A percentile compares a stretch with the other conserved stretches of the same genome.
phyloP scores from a whole-genome alignment of 2,113 vertebrate species.

The Salminus brasiliensis region DNA sequence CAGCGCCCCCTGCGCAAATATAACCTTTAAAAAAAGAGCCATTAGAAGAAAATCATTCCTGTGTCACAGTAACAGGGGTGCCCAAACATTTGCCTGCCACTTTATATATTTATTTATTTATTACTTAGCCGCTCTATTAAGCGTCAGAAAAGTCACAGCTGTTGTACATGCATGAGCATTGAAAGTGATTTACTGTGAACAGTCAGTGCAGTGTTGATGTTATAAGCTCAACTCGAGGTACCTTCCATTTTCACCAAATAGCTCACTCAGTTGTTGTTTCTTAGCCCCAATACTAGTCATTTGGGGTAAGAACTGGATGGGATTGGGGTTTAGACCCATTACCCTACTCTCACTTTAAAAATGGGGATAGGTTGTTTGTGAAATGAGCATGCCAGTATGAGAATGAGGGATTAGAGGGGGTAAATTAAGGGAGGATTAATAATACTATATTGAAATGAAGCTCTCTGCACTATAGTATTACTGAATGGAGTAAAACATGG shows the following conservation, averaged over 20 bases:
- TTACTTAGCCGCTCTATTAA: background rate
- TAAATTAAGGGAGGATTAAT: background rate
- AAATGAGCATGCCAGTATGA: background rate
- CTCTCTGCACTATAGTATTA: background rate
- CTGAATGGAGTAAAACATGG: background rate
- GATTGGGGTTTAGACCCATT: background rate
- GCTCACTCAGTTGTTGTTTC: background rate
- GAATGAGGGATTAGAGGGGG: background rate
- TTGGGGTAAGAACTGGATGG: background rate
- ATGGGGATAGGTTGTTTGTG: background rate
- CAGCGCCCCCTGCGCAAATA: too few relatives aligned
- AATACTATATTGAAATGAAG: background rate
- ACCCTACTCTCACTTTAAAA: background rate
- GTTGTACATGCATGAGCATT: background rate
- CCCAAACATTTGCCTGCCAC: too few relatives aligned
- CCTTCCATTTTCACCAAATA: background rate
- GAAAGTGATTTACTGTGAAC: background rate
- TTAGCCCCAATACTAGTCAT: too few relatives aligned
- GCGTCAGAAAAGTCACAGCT: background rate
- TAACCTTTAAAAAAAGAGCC: too few relatives aligned
- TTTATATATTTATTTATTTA: background rate
- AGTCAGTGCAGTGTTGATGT: background rate
- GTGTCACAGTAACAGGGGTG: too few relatives aligned
- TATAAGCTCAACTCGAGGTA: background rate
- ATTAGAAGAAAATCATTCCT: too few relatives aligned